Base-by-base conservation (phyloP, 2,113 vertebrate species). In the Talpa occidentalis region DNA sequence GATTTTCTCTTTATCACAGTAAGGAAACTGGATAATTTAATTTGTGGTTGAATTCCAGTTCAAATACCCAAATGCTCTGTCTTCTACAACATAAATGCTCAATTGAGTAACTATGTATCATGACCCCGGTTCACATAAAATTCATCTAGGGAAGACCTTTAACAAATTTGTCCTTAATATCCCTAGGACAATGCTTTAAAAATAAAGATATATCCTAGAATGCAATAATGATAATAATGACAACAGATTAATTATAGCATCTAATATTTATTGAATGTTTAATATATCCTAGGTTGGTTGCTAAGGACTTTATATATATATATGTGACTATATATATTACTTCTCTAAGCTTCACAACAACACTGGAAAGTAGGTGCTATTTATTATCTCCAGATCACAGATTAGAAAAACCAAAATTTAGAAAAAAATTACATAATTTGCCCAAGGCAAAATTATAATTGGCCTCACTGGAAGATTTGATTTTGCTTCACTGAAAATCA, bases 21-120 rank as follows among this genome's bases (percentile, higher is more conserved):
- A 14, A 88, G 4, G 12, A 91, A 37, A 64, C 16, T 69, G 19
- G 24, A 16, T 76, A 62, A 81, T 92, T 90, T 84, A 86, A 89
- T 82, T 92, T 0, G 30, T 64, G 37, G 2, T 76, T 88, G 30
- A 91, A 87, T 86, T 77, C 59, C 35, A 82, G 47, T 91, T 95
- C n/a, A 21, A 87, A 0, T 21, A 87, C 44, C 16, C 54, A 74
- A 94, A 52, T 72, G 17, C 5, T 82, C 49, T 62, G 6, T 90
- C 1, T 70, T 87, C 24, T 52, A 86, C 26, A 92, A 83, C 16
- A 72, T 66, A 47, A 88, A 35, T 69, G 26, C 35, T 70, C 54
- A 94, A 6, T 52, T 83, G 32, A 2, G 26, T 69, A 77, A 47
- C 1, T 44, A 12, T 72, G 40, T 88, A 44, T 92, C 6, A 79